Conservation (phyloP, 2,113 vertebrate genomes). For the Chaetorhynchus papuensis region DNA sequence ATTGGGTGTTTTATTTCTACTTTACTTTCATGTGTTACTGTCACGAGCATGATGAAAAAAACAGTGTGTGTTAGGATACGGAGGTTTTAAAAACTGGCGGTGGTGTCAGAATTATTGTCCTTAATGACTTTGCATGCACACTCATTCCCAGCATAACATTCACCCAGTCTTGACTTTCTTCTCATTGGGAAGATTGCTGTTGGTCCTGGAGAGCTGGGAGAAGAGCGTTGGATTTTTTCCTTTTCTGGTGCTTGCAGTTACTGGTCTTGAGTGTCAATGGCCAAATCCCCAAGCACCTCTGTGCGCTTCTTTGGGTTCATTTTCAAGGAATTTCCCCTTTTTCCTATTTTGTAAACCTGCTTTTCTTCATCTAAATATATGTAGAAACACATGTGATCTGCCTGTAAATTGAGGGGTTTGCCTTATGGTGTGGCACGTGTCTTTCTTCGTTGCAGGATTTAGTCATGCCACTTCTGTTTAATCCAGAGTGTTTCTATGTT, state of each 20-base stretch:
- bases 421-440: not conserved
- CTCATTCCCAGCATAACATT: not conserved
- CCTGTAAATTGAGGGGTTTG: not conserved
- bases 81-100: not conserved
- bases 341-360: not conserved
- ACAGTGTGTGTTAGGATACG: not conserved
- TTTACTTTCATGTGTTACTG: not conserved
- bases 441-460: not conserved
- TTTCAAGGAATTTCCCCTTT: not conserved
- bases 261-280: not conserved
- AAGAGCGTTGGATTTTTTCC: not conserved
- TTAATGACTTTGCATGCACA: not conserved
- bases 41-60: not conserved
- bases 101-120: not conserved
- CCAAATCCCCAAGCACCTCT: not conserved
- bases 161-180: not conserved
- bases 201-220: not conserved
- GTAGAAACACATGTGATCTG: not conserved
- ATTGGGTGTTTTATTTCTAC: not conserved
- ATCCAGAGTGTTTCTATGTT: not conserved
- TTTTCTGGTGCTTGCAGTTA: not conserved
- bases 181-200: not conserved
- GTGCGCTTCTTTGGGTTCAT: not conserved
- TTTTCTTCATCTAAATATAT: not conserved
- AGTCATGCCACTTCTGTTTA: not conserved